Evolutionary conservation across 2,797 vertebrate genomes (phyloP), one percentile per base, ranked within the genome.

Genomic region (Enteromius unitaeniatus): DNA sequence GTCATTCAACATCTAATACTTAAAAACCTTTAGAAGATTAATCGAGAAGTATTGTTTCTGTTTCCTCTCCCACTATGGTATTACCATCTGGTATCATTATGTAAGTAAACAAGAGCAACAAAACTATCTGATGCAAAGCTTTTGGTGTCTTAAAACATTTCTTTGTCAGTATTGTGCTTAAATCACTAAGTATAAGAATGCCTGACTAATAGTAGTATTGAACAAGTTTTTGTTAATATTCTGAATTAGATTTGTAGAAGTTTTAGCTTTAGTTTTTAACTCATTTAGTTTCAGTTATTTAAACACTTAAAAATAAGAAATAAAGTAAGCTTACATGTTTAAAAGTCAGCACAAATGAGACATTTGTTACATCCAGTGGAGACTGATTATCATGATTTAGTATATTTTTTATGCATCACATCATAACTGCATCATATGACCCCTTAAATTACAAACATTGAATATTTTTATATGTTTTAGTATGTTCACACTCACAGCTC

Each of bases 1-100:
- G 4, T 64, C 26, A 3, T 14, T 64, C 3, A 64, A 8, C 13
- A 64, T 31, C 62, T 64, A 31, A 19, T 19, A 55, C 21, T 2
- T 9, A 1, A 55, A 19, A 64, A 19, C 62, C 31, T 64, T 17
- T 8, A 34, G 28, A 65, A 65, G 28, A 34, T 13, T 19, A 65
- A 34, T 34, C 15, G 14, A 31, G 28, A 65, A 65, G 28, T 34
- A 65, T 34, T 19, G 23, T 26, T 65, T 65, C 28, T 65, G 28
- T 34, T 65, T 65, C 62, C 62, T 34, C 28, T 19, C 28, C 7
- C 62, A 19, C 28, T 28, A 34, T 19, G 62, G 26, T 9, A 19
- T 31, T 64, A 64, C 62, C 62, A 65, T 65, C 62, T 65, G 62
- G 13, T 65, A 19, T 65, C 62, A 31, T 34, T 65, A 65, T 19